Evolutionary conservation across 2,888 invertebrate species (phyloP), one percentile per base, ranked within the genome.

Genomic region (Drosophila anomelani): DNA sequence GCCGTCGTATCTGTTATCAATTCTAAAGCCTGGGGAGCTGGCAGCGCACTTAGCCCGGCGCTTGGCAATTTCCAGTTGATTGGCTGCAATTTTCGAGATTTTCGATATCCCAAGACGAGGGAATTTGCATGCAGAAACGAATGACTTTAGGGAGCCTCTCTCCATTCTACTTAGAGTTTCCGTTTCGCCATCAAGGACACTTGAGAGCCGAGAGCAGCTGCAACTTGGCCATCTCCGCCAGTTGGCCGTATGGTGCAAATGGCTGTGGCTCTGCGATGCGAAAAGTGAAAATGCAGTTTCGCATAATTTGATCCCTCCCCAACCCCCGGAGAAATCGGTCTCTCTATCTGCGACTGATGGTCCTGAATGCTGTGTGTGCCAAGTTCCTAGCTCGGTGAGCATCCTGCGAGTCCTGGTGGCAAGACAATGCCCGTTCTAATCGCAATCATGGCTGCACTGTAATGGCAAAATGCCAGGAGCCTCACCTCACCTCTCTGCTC

Each of bases 21-120:
- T 88, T 67, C 76, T 72, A 47, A 41, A 41, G 55, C 55, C 75
- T 69, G 69, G 76, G 67, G 79, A 72, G 71, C 64, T 72, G 69
- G 54, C 68, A 66, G 67, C 54, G 68, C 87, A 80, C 80, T 89
- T 88, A 83, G 73, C 82, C 77, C 51, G 72, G 57, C 72, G 80
- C 82, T 79, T 79, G 79, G 76, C 82, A 80, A 89, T 89, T 89
- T 90, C 72, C 85, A 82, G 78, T 88, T 90, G 90, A 90, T 91
- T 91, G 89, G 82, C 70, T 88, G 88, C 88, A 89, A 66, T 88
- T 82, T 77, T 79, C 20, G 64, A 79, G 82, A 89, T 88, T 85
- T 85, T 79, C 73, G 83, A 81, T 89, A 80, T 76, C 71, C 41
- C 47, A 41, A 51, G 54, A 61, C 78, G 60, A 66, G 76, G 73